Percentiles rank a stretch among this genome's conserved stretches.
These are phyloP conservation scores for Liposcelis brunnea DNA, from an alignment of 2,888 invertebrate species.

Conservation along the genomic window DNA sequence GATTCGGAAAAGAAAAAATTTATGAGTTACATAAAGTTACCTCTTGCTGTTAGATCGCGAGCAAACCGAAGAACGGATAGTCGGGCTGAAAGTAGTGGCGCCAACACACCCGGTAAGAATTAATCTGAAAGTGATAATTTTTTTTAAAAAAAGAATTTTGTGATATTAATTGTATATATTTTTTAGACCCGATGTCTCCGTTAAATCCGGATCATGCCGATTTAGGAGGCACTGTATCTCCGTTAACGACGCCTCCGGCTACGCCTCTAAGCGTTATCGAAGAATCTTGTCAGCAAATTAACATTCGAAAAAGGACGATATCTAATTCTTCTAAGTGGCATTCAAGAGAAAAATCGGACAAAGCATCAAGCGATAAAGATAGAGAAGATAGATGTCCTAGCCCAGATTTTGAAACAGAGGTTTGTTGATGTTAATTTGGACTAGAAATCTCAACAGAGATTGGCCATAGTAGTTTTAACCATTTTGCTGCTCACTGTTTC, in stretches of 20 bases:
- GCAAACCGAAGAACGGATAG: constrained; percentile 48
- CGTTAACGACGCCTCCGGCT: constrained; percentile 33
- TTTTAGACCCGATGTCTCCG: constrained; percentile 43
- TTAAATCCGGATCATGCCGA: constrained; percentile 29
- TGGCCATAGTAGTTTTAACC: too few relatives aligned
- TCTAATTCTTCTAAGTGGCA: constrained; percentile 19
- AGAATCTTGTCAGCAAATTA: constrained; percentile 12
- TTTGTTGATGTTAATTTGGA: constrained; percentile 3
- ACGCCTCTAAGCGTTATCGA: constrained; percentile 29
- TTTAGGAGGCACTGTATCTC: constrained; percentile 26
- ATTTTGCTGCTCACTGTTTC: too few relatives aligned
- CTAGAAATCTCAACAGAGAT: too few relatives aligned
- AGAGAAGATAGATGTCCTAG: constrained; percentile 10
- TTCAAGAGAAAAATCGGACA: constrained; percentile 21
- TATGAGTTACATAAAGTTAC: constrained; percentile 35
- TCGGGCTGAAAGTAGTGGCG: constrained; percentile 48
- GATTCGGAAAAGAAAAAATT: constrained; percentile 64
- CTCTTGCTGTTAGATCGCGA: constrained; percentile 31
- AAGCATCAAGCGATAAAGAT: constrained; percentile 22
- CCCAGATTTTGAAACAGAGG: constrained; percentile 1
- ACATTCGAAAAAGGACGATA: constrained; percentile 23
- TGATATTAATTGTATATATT: not conserved
- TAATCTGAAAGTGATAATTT: not conserved
- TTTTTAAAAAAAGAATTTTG: not conserved
- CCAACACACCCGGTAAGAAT: constrained; percentile 43